Conservation (phyloP, 1,140 invertebrate genomes). For the Hylaeus volcanicus region DNA sequence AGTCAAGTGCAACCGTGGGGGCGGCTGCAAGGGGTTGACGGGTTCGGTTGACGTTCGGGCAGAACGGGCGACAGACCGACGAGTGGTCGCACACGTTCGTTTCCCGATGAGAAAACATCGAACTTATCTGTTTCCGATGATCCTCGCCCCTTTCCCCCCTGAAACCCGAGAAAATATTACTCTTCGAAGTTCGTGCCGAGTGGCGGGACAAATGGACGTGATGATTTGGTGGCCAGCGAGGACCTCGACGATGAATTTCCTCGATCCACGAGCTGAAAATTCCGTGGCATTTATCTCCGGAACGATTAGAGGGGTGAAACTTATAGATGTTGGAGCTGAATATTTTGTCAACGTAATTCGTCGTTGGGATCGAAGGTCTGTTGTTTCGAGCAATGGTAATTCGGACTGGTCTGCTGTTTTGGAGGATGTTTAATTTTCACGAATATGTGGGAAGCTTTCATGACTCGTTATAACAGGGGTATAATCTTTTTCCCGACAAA, state of each 20-base stretch:
- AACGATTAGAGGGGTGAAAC: no score
- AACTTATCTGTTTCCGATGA: slow-evolving; percentile 47
- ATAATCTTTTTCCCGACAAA: no score
- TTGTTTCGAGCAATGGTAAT: no score
- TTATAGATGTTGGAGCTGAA: neutral
- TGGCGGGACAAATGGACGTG: neutral
- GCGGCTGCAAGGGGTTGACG: slow-evolving; percentile 65
- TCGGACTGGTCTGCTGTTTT: no score
- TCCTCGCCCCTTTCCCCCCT: neutral
- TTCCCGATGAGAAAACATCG: slow-evolving; percentile 62
- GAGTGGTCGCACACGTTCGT: slow-evolving; percentile 65
- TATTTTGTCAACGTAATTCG: neutral
- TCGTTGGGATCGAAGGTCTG: no score
- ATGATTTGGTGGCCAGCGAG: slow-evolving; percentile 9
- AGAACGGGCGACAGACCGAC: slow-evolving; percentile 68
- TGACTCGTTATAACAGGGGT: no score
- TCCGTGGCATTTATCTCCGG: no score
- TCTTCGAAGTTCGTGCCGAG: slow-evolving; percentile 25
- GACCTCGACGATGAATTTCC: neutral
- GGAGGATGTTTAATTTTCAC: no score
- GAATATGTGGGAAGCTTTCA: no score
- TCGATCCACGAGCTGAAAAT: neutral
- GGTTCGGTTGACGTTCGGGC: slow-evolving; percentile 47
- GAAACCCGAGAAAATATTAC: slow-evolving; percentile 35
- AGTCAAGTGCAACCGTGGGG: slow-evolving; percentile 68